Percentiles rank a stretch among this genome's conserved stretches.
Evolutionary conservation across 2,113 vertebrate genomes (phyloP).

Genomic region (Guaruba guarouba): DNA sequence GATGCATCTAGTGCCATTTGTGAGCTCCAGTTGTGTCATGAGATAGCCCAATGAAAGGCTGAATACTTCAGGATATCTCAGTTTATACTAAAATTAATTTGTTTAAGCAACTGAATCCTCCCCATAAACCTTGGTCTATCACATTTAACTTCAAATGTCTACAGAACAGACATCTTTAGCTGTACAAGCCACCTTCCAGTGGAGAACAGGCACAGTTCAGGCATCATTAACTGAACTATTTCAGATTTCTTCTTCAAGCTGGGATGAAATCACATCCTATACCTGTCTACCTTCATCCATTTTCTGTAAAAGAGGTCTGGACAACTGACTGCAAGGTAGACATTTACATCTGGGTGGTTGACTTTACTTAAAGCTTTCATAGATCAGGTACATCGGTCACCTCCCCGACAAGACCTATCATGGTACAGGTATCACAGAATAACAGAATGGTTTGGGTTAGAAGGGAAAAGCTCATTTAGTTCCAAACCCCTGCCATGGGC

Average conservation of each 20-base stretch:
- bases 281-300: neutral
- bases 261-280: neutral
- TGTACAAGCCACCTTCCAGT: neutral
- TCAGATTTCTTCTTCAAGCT: neutral
- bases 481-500: neutral
- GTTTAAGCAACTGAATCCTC: neutral
- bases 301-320: neutral
- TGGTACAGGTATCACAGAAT: neutral
- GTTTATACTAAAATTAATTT: neutral
- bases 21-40: neutral
- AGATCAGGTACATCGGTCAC: accelerated
- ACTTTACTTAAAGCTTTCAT: neutral
- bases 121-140: neutral
- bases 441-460: neutral
- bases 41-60: neutral
- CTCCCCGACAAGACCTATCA: neutral
- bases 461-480: neutral
- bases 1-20: neutral
- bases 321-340: neutral
- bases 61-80: neutral
- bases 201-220: neutral
- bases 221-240: neutral
- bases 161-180: neutral
- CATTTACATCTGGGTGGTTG: neutral
- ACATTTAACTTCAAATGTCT: neutral